phyloP scores from a whole-genome alignment of 2,888 invertebrate species.

The Busseola fusca region DNA sequence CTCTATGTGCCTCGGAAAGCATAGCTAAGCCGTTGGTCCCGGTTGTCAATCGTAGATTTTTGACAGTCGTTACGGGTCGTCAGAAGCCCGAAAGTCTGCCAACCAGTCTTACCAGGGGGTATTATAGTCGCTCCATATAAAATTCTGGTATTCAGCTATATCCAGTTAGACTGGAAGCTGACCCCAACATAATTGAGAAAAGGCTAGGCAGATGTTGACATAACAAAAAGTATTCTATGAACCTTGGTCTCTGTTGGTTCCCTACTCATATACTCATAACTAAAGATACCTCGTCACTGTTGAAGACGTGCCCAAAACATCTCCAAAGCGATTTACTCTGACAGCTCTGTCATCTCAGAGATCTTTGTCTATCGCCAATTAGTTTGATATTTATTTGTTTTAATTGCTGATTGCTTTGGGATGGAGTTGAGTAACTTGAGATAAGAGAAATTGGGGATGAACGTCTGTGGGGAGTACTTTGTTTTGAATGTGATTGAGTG shows the following conservation, averaged over 20 bases:
- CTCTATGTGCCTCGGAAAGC: no score
- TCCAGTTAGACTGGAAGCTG: no score
- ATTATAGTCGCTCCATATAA: no score
- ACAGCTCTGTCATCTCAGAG: slow-evolving; percentile 39
- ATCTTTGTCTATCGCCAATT: slow-evolving; percentile 47
- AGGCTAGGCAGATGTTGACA: no score
- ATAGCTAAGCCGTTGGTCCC: no score
- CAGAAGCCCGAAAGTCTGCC: no score
- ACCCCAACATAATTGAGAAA: no score
- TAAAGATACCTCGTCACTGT: slow-evolving; percentile 17
- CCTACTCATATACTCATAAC: slow-evolving; percentile 6
- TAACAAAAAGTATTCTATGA: neutral
- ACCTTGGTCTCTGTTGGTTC: neutral
- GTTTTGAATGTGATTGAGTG: slow-evolving; percentile 25
- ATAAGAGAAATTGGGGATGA: slow-evolving; percentile 30
- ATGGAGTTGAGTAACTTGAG: slow-evolving; percentile 30
- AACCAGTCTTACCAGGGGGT: no score
- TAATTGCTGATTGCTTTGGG: slow-evolving; percentile 34
- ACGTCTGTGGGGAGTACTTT: slow-evolving; percentile 5
- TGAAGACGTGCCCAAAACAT: slow-evolving; percentile 32
- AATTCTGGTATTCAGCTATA: no score
- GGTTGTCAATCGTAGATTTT: no score
- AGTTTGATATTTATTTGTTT: slow-evolving; percentile 51
- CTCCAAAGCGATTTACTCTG: slow-evolving; percentile 36
- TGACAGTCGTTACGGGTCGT: no score